Conservation (phyloP, 1,140 invertebrate species). For the Octopus bimaculoides region DNA sequence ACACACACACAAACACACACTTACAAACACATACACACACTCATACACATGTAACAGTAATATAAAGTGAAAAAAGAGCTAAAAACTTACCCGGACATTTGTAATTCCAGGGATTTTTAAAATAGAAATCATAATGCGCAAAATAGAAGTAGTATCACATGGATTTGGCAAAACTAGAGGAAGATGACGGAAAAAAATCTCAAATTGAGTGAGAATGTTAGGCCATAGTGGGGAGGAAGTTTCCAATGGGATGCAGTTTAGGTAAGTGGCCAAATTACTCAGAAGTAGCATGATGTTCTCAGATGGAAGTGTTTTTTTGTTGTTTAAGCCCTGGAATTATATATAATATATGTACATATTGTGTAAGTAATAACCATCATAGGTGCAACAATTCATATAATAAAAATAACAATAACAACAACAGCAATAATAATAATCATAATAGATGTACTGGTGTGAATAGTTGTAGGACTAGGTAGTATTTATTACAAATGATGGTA, state of each 20-base stretch:
- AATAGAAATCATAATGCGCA: conserved; percentile 82
- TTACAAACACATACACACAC: background rate
- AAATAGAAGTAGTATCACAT: conserved; percentile 73
- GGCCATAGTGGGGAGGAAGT: conserved; percentile 74
- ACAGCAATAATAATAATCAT: too few relatives aligned
- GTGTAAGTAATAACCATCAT: too few relatives aligned
- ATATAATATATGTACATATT: too few relatives aligned
- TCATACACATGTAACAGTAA: conserved; percentile 6
- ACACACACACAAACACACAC: background rate
- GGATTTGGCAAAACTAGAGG: conserved; percentile 70
- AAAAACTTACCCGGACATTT: conserved; percentile 69
- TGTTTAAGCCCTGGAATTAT: conserved; percentile 73
- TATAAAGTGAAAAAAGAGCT: background rate
- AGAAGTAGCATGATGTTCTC: conserved; percentile 68
- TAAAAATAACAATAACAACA: too few relatives aligned
- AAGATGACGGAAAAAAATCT: conserved; percentile 78
- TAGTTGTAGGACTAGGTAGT: too few relatives aligned
- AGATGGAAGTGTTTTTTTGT: conserved; percentile 79
- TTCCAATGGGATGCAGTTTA: conserved; percentile 87
- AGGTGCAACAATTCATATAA: too few relatives aligned
- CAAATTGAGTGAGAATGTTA: conserved; percentile 77
- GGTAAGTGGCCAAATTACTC: conserved; percentile 87
- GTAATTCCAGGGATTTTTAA: conserved; percentile 80
- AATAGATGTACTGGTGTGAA: too few relatives aligned
- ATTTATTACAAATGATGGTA: too few relatives aligned